These are phyloP conservation scores for Cylloceria caligata DNA, from an alignment of 2,888 invertebrate genomes.

Conservation along the genomic window DNA sequence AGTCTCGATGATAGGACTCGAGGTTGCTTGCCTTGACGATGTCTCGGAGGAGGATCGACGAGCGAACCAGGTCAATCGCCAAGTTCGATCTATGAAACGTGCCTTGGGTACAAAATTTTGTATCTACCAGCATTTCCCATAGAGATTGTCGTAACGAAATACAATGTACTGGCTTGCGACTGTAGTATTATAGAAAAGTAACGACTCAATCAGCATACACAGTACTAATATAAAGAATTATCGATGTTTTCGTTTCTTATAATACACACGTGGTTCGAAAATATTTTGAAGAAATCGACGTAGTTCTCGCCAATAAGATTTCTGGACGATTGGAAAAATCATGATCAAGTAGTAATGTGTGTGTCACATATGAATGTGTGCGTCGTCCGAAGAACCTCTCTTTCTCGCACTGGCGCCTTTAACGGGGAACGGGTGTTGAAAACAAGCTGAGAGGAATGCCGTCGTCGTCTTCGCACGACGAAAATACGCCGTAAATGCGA, in stretches of 20 bases:
- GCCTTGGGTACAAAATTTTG: constrained; percentile 72
- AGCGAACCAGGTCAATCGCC: constrained; percentile 80
- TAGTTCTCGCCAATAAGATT: no score
- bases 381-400: neutral
- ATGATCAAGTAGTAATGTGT: neutral
- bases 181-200: constrained; percentile 4
- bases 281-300: no score
- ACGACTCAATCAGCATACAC: constrained; percentile 18
- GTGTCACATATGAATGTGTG: constrained; percentile 11
- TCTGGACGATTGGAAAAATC: constrained; percentile 32
- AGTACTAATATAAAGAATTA: constrained; percentile 3
- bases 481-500: constrained; percentile 35
- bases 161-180: constrained; percentile 1
- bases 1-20: constrained; percentile 46
- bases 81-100: constrained; percentile 78
- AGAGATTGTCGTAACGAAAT: constrained; percentile 14
- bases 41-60: constrained; percentile 67
- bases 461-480: constrained; percentile 36
- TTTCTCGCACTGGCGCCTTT: neutral
- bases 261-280: no score
- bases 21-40: constrained; percentile 57
- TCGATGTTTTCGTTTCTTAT: neutral
- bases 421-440: neutral
- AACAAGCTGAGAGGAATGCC: constrained; percentile 35
- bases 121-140: constrained; percentile 37